phyloP scores from a whole-genome alignment of 2,888 invertebrate genomes.

The Cetonia aurata region DNA sequence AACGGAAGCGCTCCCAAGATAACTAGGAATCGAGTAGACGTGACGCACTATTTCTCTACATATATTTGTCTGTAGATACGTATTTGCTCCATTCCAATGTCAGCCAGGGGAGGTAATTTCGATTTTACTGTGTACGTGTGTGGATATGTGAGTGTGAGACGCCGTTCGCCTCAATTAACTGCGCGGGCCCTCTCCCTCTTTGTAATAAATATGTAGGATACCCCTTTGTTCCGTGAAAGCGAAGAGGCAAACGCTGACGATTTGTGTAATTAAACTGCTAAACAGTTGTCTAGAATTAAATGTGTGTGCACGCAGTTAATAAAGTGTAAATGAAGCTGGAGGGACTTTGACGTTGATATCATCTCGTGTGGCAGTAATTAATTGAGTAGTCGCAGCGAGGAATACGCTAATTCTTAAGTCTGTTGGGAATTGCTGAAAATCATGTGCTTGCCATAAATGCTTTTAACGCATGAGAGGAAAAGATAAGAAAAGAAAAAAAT shows the following conservation, averaged over 20 bases:
- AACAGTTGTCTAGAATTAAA: constrained; percentile 21
- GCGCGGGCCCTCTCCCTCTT: background rate
- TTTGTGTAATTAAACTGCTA: constrained; percentile 5
- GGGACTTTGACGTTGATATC: constrained; percentile 14
- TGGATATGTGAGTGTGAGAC: too few relatives aligned
- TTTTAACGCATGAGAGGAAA: too few relatives aligned
- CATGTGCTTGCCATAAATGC: too few relatives aligned
- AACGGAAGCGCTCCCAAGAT: background rate
- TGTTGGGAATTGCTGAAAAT: too few relatives aligned
- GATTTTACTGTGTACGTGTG: background rate
- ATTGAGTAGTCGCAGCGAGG: too few relatives aligned
- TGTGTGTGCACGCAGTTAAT: constrained; percentile 16
- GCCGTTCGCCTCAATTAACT: constrained; percentile 7
- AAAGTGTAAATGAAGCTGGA: constrained; percentile 21
- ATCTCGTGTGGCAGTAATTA: background rate
- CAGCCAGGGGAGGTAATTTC: constrained; percentile 7
- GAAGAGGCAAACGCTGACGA: background rate
- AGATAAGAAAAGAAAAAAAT: too few relatives aligned
- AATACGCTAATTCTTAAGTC: too few relatives aligned
- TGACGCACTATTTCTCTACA: background rate
- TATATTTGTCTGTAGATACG: background rate
- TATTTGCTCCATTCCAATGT: background rate
- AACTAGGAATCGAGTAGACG: background rate
- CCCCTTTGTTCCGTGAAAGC: constrained; percentile 2
- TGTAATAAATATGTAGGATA: constrained; percentile 3